These are phyloP conservation scores for Drosophila lutescens DNA, from an alignment of 2,888 invertebrate species.

Conservation along the genomic window DNA sequence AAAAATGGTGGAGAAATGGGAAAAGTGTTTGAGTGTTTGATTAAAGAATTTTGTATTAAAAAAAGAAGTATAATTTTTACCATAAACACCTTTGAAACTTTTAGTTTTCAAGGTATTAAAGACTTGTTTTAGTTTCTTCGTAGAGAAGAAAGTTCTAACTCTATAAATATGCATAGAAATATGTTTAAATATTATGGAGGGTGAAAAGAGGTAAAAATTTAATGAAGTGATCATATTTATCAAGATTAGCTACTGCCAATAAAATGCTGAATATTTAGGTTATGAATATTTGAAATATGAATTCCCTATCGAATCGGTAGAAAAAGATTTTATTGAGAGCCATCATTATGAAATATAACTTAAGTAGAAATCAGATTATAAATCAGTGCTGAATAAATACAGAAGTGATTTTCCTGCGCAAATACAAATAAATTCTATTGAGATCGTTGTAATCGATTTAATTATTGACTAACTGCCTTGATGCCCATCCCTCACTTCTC, in stretches of 20 bases:
- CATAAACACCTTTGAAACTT: too few relatives aligned
- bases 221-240: constrained; percentile 28
- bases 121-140: too few relatives aligned
- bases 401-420: constrained; percentile 11
- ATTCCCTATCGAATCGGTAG: constrained; percentile 3
- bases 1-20: neutral
- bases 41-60: too few relatives aligned
- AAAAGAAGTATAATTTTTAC: too few relatives aligned
- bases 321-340: neutral
- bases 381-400: neutral
- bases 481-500: neutral
- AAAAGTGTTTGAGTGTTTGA: too few relatives aligned
- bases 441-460: constrained; percentile 10
- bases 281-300: neutral
- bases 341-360: neutral
- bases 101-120: too few relatives aligned
- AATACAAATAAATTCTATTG: constrained; percentile 11
- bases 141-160: neutral
- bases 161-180: neutral
- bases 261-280: constrained; percentile 15
- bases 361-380: neutral
- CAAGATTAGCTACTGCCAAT: constrained; percentile 19
- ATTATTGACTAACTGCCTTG: constrained; percentile 6
- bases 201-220: neutral
- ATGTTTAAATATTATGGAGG: neutral